Evolutionary conservation across 1,140 invertebrate species (phyloP), one percentile per base, ranked within the genome.

Genomic region (Eurosta solidaginis): DNA sequence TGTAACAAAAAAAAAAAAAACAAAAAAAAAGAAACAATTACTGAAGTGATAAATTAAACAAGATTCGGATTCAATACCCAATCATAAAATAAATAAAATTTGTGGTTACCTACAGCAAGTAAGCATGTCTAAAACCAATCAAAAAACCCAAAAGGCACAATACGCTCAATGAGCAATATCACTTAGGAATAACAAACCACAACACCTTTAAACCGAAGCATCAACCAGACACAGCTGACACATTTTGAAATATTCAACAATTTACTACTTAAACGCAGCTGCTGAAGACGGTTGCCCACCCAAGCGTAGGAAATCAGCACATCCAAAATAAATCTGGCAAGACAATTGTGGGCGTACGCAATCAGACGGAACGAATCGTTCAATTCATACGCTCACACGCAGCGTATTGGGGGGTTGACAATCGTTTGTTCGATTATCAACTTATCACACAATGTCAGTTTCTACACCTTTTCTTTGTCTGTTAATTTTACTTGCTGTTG

Each of bases 161-260:
- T 68, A 33, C 59, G 59, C 40, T 68, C 59, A 68, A 40, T 5
- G 59, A 20, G 59, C 29, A 68, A 68, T 68, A 68, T 40, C 59
- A 68, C 33, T 68, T 42, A 5, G 1, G 4, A 68, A 17, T 52
- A 52, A 36, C 36, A 68, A n/a, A n/a, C n/a, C n/a, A n/a, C 59
- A 68, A 68, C 59, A 68, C 36, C 59, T 42, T 40, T 17, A 2
- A 68, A 36, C 10, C 17, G 33, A 47, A 22, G 33, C 17, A 29
- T 33, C 10, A 36, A 33, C 14, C 54, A 59, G 4, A 25, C 20
- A 42, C 59, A 68, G 17, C 20, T 68, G 59, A 68, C 33, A 68
- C 33, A 68, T 40, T 40, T 40, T 7, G 14, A n/a, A 29, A 10
- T 12, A 29, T 20, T 36, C 33, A 68, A 54, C 50, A 17, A n/a